Conservation (phyloP, 2,113 vertebrate species). For the Bos javanicus region DNA sequence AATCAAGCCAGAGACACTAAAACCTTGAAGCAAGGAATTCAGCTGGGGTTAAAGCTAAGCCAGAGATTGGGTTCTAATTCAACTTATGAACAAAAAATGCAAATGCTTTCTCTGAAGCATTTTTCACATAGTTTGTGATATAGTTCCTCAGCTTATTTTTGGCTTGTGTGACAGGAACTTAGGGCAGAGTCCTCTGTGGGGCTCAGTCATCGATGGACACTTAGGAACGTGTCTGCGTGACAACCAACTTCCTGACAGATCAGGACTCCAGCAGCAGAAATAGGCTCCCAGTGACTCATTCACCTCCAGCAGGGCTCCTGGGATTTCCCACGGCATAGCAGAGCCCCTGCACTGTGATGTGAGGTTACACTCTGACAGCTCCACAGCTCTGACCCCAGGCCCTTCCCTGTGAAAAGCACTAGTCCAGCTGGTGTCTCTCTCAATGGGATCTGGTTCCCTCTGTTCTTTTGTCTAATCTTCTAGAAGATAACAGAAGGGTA, state of each 20-base stretch:
- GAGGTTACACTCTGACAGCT: background rate
- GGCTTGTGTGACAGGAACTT: background rate
- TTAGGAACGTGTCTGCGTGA: background rate
- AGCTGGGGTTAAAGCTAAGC: background rate
- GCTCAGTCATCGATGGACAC: background rate
- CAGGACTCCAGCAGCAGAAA: background rate
- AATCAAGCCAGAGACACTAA: background rate
- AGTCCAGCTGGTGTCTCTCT: background rate
- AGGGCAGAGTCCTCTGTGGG: background rate
- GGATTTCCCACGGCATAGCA: background rate
- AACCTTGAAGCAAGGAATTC: background rate
- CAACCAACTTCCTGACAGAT: slow-evolving; percentile 27
- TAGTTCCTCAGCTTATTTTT: background rate
- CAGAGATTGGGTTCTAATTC: background rate
- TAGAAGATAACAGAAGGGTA: background rate
- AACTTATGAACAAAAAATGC: background rate
- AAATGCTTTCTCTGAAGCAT: background rate
- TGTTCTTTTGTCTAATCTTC: background rate
- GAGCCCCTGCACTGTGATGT: background rate
- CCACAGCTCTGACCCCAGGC: background rate
- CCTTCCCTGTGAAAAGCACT: background rate
- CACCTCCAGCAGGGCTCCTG: background rate
- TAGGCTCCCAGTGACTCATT: slow-evolving; percentile 39
- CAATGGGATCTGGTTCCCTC: background rate
- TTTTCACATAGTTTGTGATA: background rate